Conservation (phyloP, 2,888 invertebrate species). For the Myopa tessellatipennis region DNA sequence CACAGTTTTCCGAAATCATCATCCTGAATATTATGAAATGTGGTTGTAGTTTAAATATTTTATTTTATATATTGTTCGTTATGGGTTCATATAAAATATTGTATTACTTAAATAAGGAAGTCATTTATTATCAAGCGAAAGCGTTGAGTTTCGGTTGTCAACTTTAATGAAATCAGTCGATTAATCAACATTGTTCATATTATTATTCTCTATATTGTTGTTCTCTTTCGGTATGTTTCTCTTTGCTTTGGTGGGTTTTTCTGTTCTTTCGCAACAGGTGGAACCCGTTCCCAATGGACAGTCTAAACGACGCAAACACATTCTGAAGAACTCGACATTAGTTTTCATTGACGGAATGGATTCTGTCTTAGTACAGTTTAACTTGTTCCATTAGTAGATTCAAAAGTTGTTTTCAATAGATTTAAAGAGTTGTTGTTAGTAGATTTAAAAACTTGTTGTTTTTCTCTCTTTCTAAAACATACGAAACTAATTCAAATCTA, state of each 20-base stretch:
- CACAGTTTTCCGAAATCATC: conserved; percentile 59
- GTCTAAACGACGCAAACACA: conserved; percentile 68
- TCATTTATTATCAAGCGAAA: no score
- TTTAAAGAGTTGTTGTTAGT: background rate
- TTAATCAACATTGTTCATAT: no score
- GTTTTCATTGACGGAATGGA: conserved; percentile 21
- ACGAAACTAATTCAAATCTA: no score
- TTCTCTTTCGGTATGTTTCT: conserved; percentile 35
- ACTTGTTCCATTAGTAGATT: background rate
- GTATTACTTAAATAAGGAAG: no score
- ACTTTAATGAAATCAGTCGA: no score
- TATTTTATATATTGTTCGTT: no score
- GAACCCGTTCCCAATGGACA: conserved; percentile 59
- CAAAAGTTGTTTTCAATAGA: background rate
- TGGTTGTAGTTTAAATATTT: no score
- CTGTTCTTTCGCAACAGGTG: conserved; percentile 43
- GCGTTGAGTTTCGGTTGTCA: conserved; percentile 37
- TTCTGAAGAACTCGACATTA: conserved; percentile 66
- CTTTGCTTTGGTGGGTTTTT: conserved; percentile 26
- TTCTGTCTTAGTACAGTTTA: background rate
- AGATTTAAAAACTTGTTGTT: no score
- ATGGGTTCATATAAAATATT: no score
- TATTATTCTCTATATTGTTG: no score
- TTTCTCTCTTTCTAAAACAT: no score
- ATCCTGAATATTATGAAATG: conserved; percentile 36